These are phyloP conservation scores for Xestia xanthographa DNA, from an alignment of 2,888 invertebrate species.

Conservation along the genomic window DNA sequence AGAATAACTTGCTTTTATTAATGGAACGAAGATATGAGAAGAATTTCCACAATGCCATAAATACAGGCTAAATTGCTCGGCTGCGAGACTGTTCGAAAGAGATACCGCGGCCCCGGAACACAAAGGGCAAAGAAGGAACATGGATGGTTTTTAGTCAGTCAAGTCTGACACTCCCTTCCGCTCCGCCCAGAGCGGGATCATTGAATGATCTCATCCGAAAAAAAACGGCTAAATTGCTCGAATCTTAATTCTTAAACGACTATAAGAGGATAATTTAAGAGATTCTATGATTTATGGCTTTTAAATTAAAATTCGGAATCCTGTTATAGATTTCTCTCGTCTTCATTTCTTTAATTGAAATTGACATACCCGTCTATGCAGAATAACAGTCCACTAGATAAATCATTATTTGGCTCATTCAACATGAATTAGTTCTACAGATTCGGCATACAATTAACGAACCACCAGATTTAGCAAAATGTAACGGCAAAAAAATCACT, in stretches of 20 bases:
- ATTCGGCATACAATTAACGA: no score
- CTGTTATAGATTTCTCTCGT: background rate
- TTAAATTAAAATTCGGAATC: background rate
- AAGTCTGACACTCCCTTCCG: no score
- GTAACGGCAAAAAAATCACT: no score
- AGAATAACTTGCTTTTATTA: background rate
- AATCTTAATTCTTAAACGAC: background rate
- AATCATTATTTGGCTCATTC: background rate
- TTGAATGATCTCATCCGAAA: no score
- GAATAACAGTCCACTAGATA: background rate
- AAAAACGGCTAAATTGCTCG: background rate
- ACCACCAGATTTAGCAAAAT: no score
- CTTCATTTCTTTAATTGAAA: background rate
- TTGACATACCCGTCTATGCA: background rate
- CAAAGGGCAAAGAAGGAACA: no score
- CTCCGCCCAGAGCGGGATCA: no score
- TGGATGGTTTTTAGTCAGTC: no score
- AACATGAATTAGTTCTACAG: background rate
- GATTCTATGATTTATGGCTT: constrained; percentile 3
- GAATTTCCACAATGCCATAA: constrained; percentile 4
- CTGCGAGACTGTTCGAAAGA: no score
- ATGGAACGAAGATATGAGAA: background rate
- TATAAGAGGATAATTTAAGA: background rate
- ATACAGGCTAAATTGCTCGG: background rate
- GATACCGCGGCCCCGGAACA: no score